Evolutionary conservation across 2,888 invertebrate species (phyloP).

Genomic region (Leucoptera coffeella): DNA sequence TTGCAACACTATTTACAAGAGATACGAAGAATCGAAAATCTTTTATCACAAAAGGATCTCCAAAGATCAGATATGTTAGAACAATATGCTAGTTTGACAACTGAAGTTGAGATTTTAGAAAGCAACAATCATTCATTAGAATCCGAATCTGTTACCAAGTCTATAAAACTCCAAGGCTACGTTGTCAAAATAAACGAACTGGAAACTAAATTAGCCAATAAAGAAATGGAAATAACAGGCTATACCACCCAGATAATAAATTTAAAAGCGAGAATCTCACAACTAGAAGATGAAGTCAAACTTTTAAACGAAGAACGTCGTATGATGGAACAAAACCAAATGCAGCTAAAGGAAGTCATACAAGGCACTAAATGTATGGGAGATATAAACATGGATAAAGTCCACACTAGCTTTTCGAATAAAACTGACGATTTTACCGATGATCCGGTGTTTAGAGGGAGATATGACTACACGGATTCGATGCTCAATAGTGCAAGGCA

Average conservation of each 20-base stretch:
- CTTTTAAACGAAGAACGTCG: slow-evolving; percentile 33
- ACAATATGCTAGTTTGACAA: slow-evolving; percentile 69
- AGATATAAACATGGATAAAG: slow-evolving; percentile 39
- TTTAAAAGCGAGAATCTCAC: slow-evolving; percentile 27
- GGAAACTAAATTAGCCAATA: slow-evolving; percentile 55
- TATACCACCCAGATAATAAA: slow-evolving; percentile 27
- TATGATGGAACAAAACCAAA: slow-evolving; percentile 32
- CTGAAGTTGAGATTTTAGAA: slow-evolving; percentile 71
- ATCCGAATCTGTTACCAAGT: slow-evolving; percentile 66
- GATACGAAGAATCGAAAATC: slow-evolving; percentile 72
- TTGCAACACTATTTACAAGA: slow-evolving; percentile 77
- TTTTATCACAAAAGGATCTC: slow-evolving; percentile 67
- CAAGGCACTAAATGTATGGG: slow-evolving; percentile 34
- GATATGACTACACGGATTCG: slow-evolving; percentile 53
- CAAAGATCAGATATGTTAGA: slow-evolving; percentile 76
- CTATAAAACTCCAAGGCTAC: slow-evolving; percentile 47
- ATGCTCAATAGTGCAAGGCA: slow-evolving; percentile 62
- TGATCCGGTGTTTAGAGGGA: slow-evolving; percentile 51
- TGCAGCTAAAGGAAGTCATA: slow-evolving; percentile 33
- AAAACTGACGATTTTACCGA: slow-evolving; percentile 61
- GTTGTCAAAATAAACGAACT: slow-evolving; percentile 48
- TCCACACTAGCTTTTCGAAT: slow-evolving; percentile 48
- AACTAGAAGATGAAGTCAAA: slow-evolving; percentile 37
- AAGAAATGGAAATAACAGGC: slow-evolving; percentile 31
- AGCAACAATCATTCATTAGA: slow-evolving; percentile 75